These are phyloP conservation scores for Drosophila nigromelanica DNA, from an alignment of 1,140 invertebrate species.

Conservation along the genomic window DNA sequence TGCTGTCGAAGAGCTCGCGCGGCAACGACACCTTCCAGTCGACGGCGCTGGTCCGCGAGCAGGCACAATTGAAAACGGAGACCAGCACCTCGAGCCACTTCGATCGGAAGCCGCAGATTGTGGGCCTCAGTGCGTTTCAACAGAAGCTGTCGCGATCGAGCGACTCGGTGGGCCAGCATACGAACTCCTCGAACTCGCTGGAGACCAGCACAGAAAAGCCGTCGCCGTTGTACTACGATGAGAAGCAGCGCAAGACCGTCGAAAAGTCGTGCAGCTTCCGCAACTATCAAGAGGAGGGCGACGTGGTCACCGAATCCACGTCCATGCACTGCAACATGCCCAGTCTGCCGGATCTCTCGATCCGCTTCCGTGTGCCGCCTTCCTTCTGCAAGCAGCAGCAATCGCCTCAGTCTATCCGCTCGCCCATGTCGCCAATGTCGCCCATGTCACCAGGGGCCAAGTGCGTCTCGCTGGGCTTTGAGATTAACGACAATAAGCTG, in stretches of 20 bases:
- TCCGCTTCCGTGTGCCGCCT: constrained; percentile 71
- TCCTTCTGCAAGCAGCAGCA: constrained; percentile 57
- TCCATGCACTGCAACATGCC: constrained; percentile 74
- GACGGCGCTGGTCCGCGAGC: constrained; percentile 70
- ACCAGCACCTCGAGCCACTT: constrained; percentile 55
- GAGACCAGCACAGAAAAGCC: constrained; percentile 68
- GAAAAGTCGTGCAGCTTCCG: constrained; percentile 88
- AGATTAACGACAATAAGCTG: constrained; percentile 78
- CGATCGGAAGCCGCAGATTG: constrained; percentile 84
- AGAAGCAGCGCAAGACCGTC: constrained; percentile 85
- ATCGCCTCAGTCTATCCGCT: constrained; percentile 20
- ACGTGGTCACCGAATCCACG: constrained; percentile 4
- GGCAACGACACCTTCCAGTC: constrained; percentile 76
- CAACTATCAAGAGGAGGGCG: constrained; percentile 84
- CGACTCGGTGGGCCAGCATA: constrained; percentile 78
- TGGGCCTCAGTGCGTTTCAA: constrained; percentile 85
- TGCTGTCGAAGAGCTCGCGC: constrained; percentile 62
- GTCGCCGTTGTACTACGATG: constrained; percentile 67
- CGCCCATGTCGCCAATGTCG: constrained; percentile 38
- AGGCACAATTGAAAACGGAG: constrained; percentile 54
- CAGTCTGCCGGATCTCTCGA: constrained; percentile 78
- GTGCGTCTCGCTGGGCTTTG: constrained; percentile 67
- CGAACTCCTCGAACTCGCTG: constrained; percentile 74
- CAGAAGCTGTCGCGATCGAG: constrained; percentile 84
- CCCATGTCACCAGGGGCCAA: constrained; percentile 61